Base-by-base conservation (phyloP, 2,888 invertebrate species). In the Nomada ferruginata region DNA sequence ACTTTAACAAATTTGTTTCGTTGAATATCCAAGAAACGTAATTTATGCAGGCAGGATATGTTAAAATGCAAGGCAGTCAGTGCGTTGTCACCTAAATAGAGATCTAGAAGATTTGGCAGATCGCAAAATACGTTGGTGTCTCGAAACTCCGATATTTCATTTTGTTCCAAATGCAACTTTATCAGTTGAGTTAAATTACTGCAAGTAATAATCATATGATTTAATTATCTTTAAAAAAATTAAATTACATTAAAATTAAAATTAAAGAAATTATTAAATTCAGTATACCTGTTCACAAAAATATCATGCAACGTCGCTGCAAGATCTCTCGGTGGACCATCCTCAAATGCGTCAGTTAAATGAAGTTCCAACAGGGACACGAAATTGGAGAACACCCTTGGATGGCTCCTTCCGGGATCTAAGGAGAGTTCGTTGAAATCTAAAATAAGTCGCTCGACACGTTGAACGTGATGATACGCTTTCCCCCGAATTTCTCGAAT, bases 121-220 rank as follows among this genome's bases (percentile, higher is more conserved):
- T 96, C 96, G 89, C 97, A 97, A 91, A 97, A 97, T 0, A 97
- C 95, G 61, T 94, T 95, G 18, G 94, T 94, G 90, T 96, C 96
- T 79, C 94, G 94, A 85, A 97, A 96, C 66, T 95, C 94, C 42
- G 95, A 95, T 47, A 97, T 97, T 92, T 97, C 96, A 91, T 97
- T 97, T 88, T 97, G 96, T 89, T 97, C 97, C 88, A 97, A 92
- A 91, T 97, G 97, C 2, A 97, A 92, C 90, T 97, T 97, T 83
- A 95, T 95, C 84, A 97, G 92, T 82, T 95, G 95, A 0, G 95
- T 95, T 82, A 97, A 91, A 89, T 96, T 96, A 86, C 96, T 94
- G 74, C 82, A 92, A 88, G 13, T 44, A 13, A 36, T 9, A n/a
- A 55, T 29, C 11, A 44, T 18, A 13, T 20, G 3, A 23, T 13